Base-by-base conservation (phyloP, 1,140 invertebrate species). In the Meloidogyne hapla region DNA sequence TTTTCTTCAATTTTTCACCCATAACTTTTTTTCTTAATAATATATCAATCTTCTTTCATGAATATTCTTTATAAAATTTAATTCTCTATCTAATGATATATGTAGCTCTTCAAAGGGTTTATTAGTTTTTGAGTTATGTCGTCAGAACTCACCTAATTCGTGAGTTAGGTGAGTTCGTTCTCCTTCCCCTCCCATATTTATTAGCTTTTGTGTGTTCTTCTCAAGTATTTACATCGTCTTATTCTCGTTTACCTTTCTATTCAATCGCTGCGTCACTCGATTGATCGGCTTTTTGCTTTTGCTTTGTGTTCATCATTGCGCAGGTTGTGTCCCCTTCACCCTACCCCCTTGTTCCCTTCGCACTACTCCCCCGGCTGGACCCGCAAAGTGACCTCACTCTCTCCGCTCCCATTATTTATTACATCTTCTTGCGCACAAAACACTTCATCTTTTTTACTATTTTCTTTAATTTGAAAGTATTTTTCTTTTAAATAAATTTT, bases 271-370 rank as follows among this genome's bases (percentile, higher is more conserved):
- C 48, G 48, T 56, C 48, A 56, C 4, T n/a, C 48, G 48, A 56
- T 56, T 56, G 48, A 56, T 56, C 48, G 48, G 48, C 48, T 56
- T 56, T 56, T 56, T 56, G 48, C 48, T 56, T 56, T 56, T 56
- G 48, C 48, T n/a, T 56, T 56, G 48, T 56, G 48, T 56, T 56
- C 48, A n/a, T n/a, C n/a, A n/a, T 56, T 56, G 48, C 48, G 48
- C 48, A 56, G 48, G 4, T 45, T 45, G 18, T 45, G 42, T 56
- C n/a, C 48, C 48, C 18, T 56, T n/a, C 48, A n/a, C n/a, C 18
- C 42, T 15, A 45, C 13, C 18, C 18, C 48, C 18, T 21, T 56
- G 18, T 56, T n/a, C 48, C 18, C n/a, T n/a, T n/a, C 18, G 18
- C 48, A 4, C 2, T n/a, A n/a, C n/a, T 5, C 18, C 18, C 48